phyloP scores from a whole-genome alignment of 2,113 vertebrate species.

The Glaucidium brasilianum region DNA sequence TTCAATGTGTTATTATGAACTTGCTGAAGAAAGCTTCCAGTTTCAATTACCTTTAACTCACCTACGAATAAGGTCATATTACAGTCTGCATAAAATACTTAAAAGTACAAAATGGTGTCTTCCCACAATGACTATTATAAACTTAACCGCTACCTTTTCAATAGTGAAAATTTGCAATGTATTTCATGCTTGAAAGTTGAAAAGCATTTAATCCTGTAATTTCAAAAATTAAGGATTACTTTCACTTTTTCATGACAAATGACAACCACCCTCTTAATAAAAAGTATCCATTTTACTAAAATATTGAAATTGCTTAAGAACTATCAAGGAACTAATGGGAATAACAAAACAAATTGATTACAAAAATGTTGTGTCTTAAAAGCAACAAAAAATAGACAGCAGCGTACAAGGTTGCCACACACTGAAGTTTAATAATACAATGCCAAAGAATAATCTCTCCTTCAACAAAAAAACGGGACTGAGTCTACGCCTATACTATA shows the following conservation, averaged over 20 bases:
- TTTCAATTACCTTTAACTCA: slow-evolving; percentile 16
- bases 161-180: not conserved
- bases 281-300: not conserved
- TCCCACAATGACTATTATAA: not conserved
- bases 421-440: not conserved
- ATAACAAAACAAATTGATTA: not conserved
- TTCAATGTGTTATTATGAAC: not conserved
- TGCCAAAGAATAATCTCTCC: not conserved
- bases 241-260: not conserved
- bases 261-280: not conserved
- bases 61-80: not conserved
- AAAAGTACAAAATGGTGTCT: not conserved
- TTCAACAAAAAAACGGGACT: not conserved
- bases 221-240: not conserved
- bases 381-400: not conserved
- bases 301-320: not conserved
- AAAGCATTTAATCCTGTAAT: not conserved
- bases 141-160: not conserved
- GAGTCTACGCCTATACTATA: not conserved
- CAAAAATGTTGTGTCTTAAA: not conserved
- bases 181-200: not conserved
- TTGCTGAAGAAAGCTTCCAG: not conserved
- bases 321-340: not conserved
- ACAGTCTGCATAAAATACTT: not conserved
- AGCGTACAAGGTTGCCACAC: not conserved